These are phyloP conservation scores for Leucoraja erinaceus DNA, from an alignment of 2,113 vertebrate species.

Conservation along the genomic window DNA sequence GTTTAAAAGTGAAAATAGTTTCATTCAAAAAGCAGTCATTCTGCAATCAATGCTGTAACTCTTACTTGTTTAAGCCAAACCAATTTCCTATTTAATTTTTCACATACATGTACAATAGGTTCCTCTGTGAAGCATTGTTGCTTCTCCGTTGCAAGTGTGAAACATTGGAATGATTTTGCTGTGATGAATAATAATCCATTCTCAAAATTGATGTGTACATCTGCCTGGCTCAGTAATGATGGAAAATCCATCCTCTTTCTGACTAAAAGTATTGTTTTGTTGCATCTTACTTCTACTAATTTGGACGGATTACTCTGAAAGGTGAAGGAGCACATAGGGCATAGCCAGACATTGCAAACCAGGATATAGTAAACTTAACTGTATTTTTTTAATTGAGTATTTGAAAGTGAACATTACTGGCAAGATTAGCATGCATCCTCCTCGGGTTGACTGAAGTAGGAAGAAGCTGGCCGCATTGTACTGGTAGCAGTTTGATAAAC, in stretches of 20 bases:
- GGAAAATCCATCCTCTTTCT: not conserved
- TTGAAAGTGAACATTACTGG: not conserved
- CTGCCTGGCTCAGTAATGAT: not conserved
- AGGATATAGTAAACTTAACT: not conserved
- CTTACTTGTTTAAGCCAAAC: not conserved
- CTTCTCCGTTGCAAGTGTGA: not conserved
- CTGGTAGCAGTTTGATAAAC: not conserved
- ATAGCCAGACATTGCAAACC: not conserved
- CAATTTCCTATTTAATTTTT: not conserved
- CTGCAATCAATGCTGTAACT: not conserved
- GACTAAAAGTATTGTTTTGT: constrained; percentile 16
- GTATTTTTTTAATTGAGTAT: not conserved
- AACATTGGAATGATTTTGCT: not conserved
- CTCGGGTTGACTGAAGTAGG: not conserved
- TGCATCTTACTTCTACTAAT: not conserved
- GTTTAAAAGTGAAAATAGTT: constrained; percentile 19
- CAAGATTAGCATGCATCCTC: not conserved
- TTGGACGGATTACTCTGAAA: not conserved
- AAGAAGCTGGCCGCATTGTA: not conserved
- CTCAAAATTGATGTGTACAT: not conserved
- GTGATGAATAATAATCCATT: not conserved
- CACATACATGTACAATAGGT: not conserved
- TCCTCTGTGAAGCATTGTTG: not conserved
- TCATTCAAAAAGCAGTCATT: not conserved
- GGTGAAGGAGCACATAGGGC: not conserved